Evolutionary conservation across 2,888 invertebrate species (phyloP), one percentile per base, ranked within the genome.

Genomic region (Rhogogaster chlorosoma): DNA sequence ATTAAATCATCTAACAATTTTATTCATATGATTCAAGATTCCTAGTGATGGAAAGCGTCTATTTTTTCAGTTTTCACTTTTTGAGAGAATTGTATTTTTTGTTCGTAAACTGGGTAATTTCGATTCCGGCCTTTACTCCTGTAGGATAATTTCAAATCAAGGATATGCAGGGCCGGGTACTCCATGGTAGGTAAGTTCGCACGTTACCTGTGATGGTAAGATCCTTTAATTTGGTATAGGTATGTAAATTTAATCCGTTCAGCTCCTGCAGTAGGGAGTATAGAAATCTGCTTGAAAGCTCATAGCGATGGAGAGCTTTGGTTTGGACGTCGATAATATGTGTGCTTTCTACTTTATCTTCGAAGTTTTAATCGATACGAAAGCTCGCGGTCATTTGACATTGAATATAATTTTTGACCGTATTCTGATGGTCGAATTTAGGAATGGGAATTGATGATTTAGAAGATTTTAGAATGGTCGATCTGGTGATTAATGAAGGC

Each of bases 231-330:
- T 26, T 32, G 32, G n/a, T 29, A 4, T 67, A 12, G 67, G 32
- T 67, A 67, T 29, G 67, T 67, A 22, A 3, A 12, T 61, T 22
- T 32, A 61, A 22, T 80, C 45, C 38, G 15, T 57, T 7, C 32
- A 61, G 38, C 36, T 22, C 22, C 80, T 10, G 61, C 36, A 49
- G 80, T 61, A 22, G 80, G 61, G 61, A 42, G 57, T 38, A 38
- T 61, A 80, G 80, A 57, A 61, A 80, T 61, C 80, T 80, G 80
- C 61, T 80, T n/a, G 22, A 38, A 80, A 57, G 38, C 80, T 80
- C 38, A 32, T 38, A 80, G 61, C 57, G 36, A 38, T 80, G 6
- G 38, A 32, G 38, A 36, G 80, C 38, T 61, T 57, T 26, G 32
- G 49, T 29, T 53, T 26, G 4, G 10, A 38, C 61, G 80, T 80